Evolutionary conservation across 2,888 invertebrate genomes (phyloP).

Genomic region (Bimastos eiseni): DNA sequence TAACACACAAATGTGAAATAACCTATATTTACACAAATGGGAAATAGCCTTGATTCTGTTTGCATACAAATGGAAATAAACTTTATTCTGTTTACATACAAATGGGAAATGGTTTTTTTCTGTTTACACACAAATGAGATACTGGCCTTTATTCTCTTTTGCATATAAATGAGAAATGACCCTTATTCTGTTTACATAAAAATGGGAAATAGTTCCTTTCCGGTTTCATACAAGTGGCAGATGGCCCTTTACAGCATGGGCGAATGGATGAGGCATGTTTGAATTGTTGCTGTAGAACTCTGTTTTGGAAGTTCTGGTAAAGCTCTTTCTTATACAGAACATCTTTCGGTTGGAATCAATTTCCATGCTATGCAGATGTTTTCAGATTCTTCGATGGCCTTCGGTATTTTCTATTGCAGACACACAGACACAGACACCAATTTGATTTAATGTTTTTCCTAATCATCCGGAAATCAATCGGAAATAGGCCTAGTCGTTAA

Average conservation of each 20-base stretch:
- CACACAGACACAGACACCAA: slow-evolving; percentile 2
- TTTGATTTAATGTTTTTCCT: slow-evolving; percentile 13
- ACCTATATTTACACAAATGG: background rate
- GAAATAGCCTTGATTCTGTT: background rate
- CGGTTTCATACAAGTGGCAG: background rate
- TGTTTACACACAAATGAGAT: background rate
- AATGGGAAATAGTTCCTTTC: background rate
- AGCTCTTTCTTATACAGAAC: background rate
- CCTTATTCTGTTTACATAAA: too few relatives aligned
- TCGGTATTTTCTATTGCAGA: background rate
- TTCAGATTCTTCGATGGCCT: background rate
- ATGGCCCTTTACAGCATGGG: background rate
- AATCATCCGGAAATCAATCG: background rate
- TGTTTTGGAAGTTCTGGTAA: background rate
- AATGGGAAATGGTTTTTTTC: too few relatives aligned
- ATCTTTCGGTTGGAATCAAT: background rate
- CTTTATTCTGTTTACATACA: too few relatives aligned
- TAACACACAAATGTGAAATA: too few relatives aligned
- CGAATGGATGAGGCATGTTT: background rate
- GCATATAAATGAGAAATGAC: background rate
- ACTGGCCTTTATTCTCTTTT: background rate
- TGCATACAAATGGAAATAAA: too few relatives aligned
- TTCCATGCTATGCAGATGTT: background rate
- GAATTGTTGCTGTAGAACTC: background rate
- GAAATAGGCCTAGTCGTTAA: background rate